Evolutionary conservation across 2,888 invertebrate species (phyloP).

Genomic region (Rhagonycha lutea): DNA sequence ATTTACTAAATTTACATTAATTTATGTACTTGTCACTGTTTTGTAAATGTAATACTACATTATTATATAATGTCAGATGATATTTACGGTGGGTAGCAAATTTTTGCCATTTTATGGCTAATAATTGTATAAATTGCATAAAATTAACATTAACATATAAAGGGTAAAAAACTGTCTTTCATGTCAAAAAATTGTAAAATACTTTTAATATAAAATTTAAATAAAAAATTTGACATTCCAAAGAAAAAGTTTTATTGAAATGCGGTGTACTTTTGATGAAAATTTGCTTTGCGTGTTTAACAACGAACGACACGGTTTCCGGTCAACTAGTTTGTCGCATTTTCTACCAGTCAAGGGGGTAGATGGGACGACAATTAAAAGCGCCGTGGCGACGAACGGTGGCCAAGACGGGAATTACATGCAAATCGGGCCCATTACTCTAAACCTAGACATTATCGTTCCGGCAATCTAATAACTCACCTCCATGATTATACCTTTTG

Average conservation of each 20-base stretch:
- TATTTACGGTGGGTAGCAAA: too few species aligned
- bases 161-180: background rate
- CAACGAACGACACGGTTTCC: slow-evolving; percentile 49
- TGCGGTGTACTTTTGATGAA: slow-evolving; percentile 37
- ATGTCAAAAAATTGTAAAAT: background rate
- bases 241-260: slow-evolving; percentile 3
- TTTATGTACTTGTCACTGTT: too few species aligned
- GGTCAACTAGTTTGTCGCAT: slow-evolving; percentile 45
- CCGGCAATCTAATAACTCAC: slow-evolving; percentile 37
- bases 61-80: too few species aligned
- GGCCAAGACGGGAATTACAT: slow-evolving; percentile 42
- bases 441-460: slow-evolving; percentile 34
- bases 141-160: background rate
- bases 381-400: slow-evolving; percentile 43
- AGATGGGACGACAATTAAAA: slow-evolving; percentile 46
- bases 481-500: slow-evolving; percentile 33
- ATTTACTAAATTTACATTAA: too few species aligned
- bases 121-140: background rate
- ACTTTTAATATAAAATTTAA: background rate
- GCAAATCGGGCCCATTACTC: slow-evolving; percentile 39
- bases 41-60: too few species aligned
- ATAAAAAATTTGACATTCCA: background rate
- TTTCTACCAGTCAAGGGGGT: slow-evolving; percentile 32
- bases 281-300: slow-evolving; percentile 45
- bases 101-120: background rate